phyloP scores from a whole-genome alignment of 2,113 vertebrate species.

The Pseudois nayaur region DNA sequence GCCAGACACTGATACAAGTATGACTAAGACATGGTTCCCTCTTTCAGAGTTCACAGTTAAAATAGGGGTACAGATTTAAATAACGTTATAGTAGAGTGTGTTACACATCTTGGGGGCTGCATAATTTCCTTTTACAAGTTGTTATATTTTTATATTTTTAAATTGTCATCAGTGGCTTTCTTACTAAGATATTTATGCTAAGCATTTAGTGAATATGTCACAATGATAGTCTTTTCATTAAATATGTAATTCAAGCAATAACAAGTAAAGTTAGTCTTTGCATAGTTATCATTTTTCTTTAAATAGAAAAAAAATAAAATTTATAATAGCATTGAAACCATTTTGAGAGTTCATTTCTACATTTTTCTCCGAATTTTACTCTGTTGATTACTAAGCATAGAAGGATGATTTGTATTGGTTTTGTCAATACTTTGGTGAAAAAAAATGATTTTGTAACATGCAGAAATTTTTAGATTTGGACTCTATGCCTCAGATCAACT shows the following conservation, averaged over 20 bases:
- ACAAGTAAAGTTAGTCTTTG: neutral
- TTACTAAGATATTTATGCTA: neutral
- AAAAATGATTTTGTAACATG: neutral
- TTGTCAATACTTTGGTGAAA: conserved; percentile 5
- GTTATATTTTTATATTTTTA: neutral
- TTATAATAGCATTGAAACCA: neutral
- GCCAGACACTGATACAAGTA: neutral
- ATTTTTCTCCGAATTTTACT: neutral
- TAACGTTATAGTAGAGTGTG: neutral
- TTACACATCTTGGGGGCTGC: neutral
- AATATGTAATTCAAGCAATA: conserved; percentile 1
- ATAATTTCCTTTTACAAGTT: neutral
- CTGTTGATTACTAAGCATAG: neutral
- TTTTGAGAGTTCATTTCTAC: neutral
- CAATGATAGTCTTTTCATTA: neutral
- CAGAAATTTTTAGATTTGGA: neutral
- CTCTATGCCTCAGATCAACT: neutral
- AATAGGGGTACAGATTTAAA: neutral
- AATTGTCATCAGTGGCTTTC: neutral
- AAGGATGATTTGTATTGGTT: neutral
- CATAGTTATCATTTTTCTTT: neutral
- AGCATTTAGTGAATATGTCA: neutral
- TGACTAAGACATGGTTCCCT: neutral
- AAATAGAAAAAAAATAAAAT: neutral
- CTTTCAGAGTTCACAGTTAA: neutral